Evolutionary conservation across 23 tunicate genomes (phyloP), one percentile per base, ranked within the genome.

Genomic region (Ascidia mentula): DNA sequence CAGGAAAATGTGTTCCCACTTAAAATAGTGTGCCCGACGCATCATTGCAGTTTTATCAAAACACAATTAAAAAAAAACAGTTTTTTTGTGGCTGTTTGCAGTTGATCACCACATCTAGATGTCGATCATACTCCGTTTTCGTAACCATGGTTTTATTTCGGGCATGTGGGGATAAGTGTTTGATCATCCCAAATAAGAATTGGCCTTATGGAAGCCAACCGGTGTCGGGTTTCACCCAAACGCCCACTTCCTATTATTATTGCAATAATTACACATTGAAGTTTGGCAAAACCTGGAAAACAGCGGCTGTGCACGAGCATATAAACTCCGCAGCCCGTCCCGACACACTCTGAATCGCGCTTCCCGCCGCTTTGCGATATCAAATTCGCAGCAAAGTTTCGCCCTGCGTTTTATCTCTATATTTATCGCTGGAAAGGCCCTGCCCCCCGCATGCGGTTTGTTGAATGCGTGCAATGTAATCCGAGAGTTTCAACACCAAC

Each of bases 181-280:
- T n/a, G n/a, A n/a, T n/a, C n/a, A n/a, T n/a, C n/a, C n/a, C 24
- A 53, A 53, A 53, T 53, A 53, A 28, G 7, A 53, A 53, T 53
- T 53, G 65, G 65, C 65, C 28, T 53, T n/a, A n/a, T n/a, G n/a
- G n/a, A n/a, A n/a, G n/a, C n/a, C n/a, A n/a, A 6, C 24, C 22
- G 65, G 65, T 53, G 65, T 53, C 65, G 24, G 65, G 24, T 53
- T 53, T 53, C 65, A 20, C 24, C 65, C 24, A 53, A 20, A 53
- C 65, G 65, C 65, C 65, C 24, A 53, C 65, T 53, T 53, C 65
- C 65, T 53, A 28, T 53, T n/a, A n/a, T n/a, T n/a, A n/a, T n/a
- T n/a, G n/a, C n/a, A n/a, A n/a, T n/a, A n/a, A n/a, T 28, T 53
- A 53, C 65, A 53, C 65, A n/a, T 53, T 20, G 24, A 53, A 53